Evolutionary conservation across 2,113 vertebrate species (phyloP), one percentile per base, ranked within the genome.

Genomic region (Dipodomys ordii): DNA sequence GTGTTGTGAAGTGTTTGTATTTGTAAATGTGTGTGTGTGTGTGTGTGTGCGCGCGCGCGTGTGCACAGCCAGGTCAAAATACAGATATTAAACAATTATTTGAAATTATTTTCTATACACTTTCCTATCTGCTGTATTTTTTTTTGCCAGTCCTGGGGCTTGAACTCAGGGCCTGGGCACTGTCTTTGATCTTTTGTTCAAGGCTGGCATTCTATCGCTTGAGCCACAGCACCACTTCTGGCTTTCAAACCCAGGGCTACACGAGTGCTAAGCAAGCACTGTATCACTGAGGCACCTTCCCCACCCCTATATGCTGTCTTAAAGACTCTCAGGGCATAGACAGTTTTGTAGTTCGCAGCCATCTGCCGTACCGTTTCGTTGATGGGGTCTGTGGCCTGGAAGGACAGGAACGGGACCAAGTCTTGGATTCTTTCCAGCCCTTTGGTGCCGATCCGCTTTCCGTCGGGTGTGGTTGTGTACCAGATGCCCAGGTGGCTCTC

Each of bases 401-500:
- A 99, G 84, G 92, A 94, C 7, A 98, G 96, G 4, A 99, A 79
- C 0, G 98, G 98, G 10, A 96, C 73, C 76, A 97, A 97, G 53
- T 98, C 94, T 84, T 97, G 87, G 23, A 97, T 86, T 94, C 91
- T 98, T 53, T 97, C 97, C 22, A 83, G 92, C 76, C 98, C 98
- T 81, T 98, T 96, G 25, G 99, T 99, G 90, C 98, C 98, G 73
- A 99, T 98, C 80, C 90, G 98, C 53, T 96, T 84, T 67, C 99
- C 99, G 78, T 96, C 98, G 7, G 99, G 99, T 71, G 98, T 98
- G 1, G 99, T 99, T 18, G 99, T 99, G 83, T 98, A 97, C 99
- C 99, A 99, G 25, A 96, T 98, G 32, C 98, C 98, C 87, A 90
- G 92, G 39, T 88, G 94, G 49, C 18, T 57, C 23, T 95, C 95